These are phyloP conservation scores for Cervus canadensis DNA, from an alignment of 2,113 vertebrate genomes.

Conservation along the genomic window DNA sequence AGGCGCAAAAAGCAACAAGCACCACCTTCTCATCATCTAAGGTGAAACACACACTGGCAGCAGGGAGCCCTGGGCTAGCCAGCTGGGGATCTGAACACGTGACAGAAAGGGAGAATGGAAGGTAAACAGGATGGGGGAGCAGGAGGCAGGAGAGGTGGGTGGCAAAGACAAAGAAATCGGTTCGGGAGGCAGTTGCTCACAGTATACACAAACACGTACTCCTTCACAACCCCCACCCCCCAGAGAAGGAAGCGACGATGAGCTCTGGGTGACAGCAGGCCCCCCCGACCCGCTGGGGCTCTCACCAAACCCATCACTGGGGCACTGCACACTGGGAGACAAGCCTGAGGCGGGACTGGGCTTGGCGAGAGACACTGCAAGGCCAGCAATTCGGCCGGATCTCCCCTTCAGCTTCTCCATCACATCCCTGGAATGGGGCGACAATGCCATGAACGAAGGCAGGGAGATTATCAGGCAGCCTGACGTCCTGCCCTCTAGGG, in stretches of 20 bases:
- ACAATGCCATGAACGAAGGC: accelerated
- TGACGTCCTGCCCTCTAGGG: background rate
- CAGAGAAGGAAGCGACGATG: background rate
- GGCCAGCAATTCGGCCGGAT: constrained; percentile 86
- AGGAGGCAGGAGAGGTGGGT: background rate
- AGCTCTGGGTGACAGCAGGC: background rate
- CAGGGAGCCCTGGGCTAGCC: background rate
- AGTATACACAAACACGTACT: background rate
- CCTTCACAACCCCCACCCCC: background rate
- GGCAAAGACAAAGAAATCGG: background rate
- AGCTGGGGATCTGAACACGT: background rate
- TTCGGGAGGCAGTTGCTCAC: background rate
- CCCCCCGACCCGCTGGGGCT: background rate
- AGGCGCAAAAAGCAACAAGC: background rate
- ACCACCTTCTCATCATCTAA: background rate
- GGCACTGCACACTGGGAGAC: constrained; percentile 89
- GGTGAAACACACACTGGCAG: background rate
- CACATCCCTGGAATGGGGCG: constrained; percentile 75
- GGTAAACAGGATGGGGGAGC: background rate
- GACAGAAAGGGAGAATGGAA: background rate
- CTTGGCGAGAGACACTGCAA: constrained; percentile 85
- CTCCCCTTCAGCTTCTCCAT: constrained; percentile 89
- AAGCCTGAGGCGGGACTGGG: constrained; percentile 78
- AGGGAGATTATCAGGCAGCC: background rate
- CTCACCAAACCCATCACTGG: constrained; percentile 91